Evolutionary conservation across 2,113 vertebrate species (phyloP), one percentile per base, ranked within the genome.

Genomic region (Hirundichthys speculiger): DNA sequence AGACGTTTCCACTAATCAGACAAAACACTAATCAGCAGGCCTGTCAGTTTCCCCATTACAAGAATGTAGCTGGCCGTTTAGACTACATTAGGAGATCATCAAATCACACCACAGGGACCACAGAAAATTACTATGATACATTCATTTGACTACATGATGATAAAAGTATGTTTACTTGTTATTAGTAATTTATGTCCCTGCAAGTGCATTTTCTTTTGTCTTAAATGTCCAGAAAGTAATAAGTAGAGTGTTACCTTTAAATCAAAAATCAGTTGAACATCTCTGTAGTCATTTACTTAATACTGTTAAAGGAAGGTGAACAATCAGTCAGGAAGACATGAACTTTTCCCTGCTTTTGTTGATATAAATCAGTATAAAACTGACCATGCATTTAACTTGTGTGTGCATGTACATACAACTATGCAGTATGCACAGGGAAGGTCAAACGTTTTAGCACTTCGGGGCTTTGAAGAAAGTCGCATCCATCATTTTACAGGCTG

Each of bases 1-100:
- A 67, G 69, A 71, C 63, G 56, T 64, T 75, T n/a, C n/a, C n/a
- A n/a, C n/a, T 63, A 85, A 58, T 40, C 80, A 87, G 80, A 79
- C 69, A 53, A 81, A 85, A 64, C 62, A 55, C 53, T 81, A 83
- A 83, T 82, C 75, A 76, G 47, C 48, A 54, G 67, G 61, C 75
- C 77, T 82, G 42, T 67, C 57, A 64, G 75, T 75, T 79, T 64
- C 49, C 69, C 73, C 82, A 89, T 85, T 70, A 83, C 79, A 79
- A 79, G 62, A 77, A 50, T 80, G 70, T 53, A 76, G 14, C 18
- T 15, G 27, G 25, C 39, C 76, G 73, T 85, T 77, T 86, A 77
- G 64, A 74, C 46, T 73, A 16, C 58, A 73, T 74, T 55, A 81
- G 27, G 27, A 27, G 3, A 51, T 57, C 69, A 46, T 87, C 72